These are phyloP conservation scores for Agrochola macilenta DNA, from an alignment of 2,888 invertebrate species.

Conservation along the genomic window DNA sequence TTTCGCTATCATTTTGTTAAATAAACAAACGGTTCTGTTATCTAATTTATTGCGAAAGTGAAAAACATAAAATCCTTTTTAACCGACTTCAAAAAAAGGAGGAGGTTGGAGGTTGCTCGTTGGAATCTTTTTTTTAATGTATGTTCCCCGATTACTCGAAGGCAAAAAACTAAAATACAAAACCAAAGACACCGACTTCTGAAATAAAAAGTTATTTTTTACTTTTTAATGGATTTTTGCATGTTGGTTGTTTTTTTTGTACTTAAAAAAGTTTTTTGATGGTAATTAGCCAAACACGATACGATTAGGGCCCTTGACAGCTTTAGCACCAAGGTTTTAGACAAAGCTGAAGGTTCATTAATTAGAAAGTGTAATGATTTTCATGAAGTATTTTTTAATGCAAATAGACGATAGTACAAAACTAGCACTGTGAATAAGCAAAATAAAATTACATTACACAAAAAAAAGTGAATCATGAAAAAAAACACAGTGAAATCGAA, in stretches of 20 bases:
- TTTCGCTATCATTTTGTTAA: not conserved
- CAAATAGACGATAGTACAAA: not conserved
- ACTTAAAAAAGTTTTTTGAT: not conserved
- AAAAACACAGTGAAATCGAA: constrained; percentile 10
- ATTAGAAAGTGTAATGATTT: not conserved
- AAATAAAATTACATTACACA: not conserved
- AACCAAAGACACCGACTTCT: too few species aligned
- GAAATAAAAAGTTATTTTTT: too few species aligned
- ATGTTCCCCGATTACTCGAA: too few species aligned
- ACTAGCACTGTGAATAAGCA: not conserved
- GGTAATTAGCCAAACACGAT: not conserved
- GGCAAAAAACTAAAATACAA: too few species aligned
- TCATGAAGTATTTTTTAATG: not conserved
- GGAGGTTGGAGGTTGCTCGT: too few species aligned
- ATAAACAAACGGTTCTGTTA: not conserved
- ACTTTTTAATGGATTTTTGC: too few species aligned
- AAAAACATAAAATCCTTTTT: too few species aligned
- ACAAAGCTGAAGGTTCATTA: not conserved
- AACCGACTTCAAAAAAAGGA: not conserved
- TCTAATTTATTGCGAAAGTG: too few species aligned
- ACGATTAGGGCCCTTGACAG: not conserved
- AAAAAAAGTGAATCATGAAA: not conserved
- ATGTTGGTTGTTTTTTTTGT: too few species aligned
- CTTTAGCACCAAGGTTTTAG: not conserved
- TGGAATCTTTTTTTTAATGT: too few species aligned